Base-by-base conservation (phyloP, 2,113 vertebrate genomes). In the Nipponia nippon region DNA sequence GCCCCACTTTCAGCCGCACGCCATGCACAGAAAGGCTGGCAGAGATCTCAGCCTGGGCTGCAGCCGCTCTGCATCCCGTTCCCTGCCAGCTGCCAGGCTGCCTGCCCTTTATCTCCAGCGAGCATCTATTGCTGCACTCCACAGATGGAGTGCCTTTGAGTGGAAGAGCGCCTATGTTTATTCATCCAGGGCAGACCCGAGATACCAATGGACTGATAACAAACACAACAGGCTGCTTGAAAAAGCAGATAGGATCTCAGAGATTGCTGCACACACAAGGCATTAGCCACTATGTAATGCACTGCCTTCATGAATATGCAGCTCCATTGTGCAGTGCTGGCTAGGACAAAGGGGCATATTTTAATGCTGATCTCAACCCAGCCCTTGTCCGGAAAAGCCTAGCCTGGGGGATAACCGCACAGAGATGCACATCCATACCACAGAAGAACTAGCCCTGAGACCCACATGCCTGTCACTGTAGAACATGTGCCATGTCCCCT, bases 1-100 rank as follows among this genome's bases (percentile, higher is more conserved):
- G 75, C 52, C 19, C 22, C 0, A 0, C 5, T 36, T 36, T 25
- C 0, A 3, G 56, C 27, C 2, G 0, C 0, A 0, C 22, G 23
- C 15, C 11, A 1, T 8, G 40, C 52, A 42, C 47, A 14, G 30
- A 23, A 80, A 67, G 25, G 25, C 75, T 56, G 62, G 40, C 47
- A 49, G n/a, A 7, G 8, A 12, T 8, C 56, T 70, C 69, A 72
- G 40, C 26, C n/a, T 0, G 0, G 52, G 47, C 26, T 67, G 22
- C 40, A 61, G 53, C 61, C 5, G 0, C 78, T 72, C 59, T 15
- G 15, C 73, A 52, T 53, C 80, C 49, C 8, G 0, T 38, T 77
- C 56, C 61, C 67, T 52, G 69, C 69, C 42, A 40, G 27, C 34
- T 76, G 46, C 71, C 44, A 32, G 65, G 23, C 80, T 67, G 65